Percentiles rank a stretch among this genome's conserved stretches.
Conservation (phyloP, 37 sponge, comb jelly and placozoan species). For the Agelas oroides region DNA sequence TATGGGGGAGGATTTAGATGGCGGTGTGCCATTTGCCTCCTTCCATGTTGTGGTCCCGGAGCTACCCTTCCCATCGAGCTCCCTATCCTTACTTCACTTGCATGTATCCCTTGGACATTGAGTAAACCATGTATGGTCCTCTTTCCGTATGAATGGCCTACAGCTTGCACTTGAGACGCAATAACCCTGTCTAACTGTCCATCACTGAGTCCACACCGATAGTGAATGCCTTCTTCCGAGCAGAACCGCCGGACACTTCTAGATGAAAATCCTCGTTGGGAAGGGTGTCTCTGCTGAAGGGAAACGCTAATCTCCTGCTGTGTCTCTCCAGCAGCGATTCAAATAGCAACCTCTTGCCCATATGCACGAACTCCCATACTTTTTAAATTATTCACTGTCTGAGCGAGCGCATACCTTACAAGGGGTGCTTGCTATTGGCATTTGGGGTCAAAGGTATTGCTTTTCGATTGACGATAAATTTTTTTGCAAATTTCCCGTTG, state of each 20-base stretch:
- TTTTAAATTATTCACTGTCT: not conserved
- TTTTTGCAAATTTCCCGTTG: too few species aligned
- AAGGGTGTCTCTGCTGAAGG: conserved; percentile 5
- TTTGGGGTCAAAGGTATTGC: too few species aligned
- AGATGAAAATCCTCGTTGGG: too few species aligned
- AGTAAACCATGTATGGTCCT: not conserved
- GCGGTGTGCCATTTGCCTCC: conserved; percentile 7
- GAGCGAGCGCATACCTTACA: too few species aligned
- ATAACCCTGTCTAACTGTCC: conserved; percentile 14
- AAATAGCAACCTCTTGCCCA: conserved; percentile 3
- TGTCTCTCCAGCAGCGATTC: conserved; percentile 17
- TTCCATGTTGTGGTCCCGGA: conserved; percentile 21
- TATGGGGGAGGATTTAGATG: conserved; percentile 63
- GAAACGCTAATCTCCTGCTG: not conserved
- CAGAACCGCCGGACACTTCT: conserved; percentile 31
- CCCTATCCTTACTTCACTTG: conserved; percentile 9
- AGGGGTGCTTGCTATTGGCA: too few species aligned
- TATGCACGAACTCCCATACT: conserved; percentile 5
- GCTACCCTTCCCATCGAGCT: conserved; percentile 29
- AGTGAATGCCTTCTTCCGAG: conserved; percentile 26
- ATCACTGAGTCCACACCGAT: conserved; percentile 10
- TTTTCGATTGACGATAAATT: too few species aligned
- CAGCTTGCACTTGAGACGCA: not conserved
- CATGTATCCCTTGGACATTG: conserved; percentile 24
- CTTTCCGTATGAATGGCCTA: too few species aligned